Percentiles rank a stretch among this genome's conserved stretches.
Evolutionary conservation across 2,113 vertebrate genomes (phyloP).

Genomic region (Ptilorrhoa leucosticta): DNA sequence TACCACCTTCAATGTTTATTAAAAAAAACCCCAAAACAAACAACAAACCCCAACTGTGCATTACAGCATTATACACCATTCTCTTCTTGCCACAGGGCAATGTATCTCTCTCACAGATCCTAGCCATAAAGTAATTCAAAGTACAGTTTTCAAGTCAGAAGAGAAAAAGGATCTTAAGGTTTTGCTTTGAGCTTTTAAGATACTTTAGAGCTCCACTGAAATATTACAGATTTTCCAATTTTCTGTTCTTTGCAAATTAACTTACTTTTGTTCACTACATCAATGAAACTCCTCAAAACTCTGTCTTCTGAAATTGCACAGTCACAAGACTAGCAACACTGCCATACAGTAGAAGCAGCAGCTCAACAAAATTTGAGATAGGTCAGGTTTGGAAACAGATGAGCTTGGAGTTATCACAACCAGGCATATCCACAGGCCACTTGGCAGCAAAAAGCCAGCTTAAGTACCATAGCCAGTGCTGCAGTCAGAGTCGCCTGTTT

Average conservation of each 20-base stretch:
- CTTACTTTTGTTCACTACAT: neutral
- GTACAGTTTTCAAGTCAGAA: neutral
- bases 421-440: neutral
- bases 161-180: neutral
- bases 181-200: neutral
- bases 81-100: neutral
- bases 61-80: neutral
- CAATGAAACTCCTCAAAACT: neutral
- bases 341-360: neutral
- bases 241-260: neutral
- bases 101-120: neutral
- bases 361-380: neutral
- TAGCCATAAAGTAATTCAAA: neutral
- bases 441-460: rapidly evolving
- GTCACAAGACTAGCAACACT: neutral
- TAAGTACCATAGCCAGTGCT: neutral
- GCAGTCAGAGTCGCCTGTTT: neutral
- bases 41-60: neutral
- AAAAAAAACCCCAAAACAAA: neutral
- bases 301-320: neutral
- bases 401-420: neutral
- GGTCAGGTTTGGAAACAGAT: neutral
- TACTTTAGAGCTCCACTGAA: neutral
- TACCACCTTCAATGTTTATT: neutral
- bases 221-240: neutral